A percentile compares a stretch with the other conserved stretches of the same genome.
Evolutionary conservation across 2,113 vertebrate species (phyloP).

Genomic region (Ciconia maguari): DNA sequence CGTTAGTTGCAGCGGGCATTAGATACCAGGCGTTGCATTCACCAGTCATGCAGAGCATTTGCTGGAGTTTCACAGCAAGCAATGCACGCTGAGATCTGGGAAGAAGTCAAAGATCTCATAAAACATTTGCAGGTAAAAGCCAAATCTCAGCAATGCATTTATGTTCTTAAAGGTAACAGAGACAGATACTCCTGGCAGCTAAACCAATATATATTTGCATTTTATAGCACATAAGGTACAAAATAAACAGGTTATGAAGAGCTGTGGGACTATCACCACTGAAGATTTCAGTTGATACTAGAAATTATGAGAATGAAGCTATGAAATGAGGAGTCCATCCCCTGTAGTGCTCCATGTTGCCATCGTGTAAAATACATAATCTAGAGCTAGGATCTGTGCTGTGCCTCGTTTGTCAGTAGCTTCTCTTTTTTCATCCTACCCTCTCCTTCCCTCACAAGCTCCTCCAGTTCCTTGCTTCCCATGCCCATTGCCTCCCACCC

Average conservation of each 20-base stretch:
- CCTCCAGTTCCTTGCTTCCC: not conserved
- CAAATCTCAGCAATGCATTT: not conserved
- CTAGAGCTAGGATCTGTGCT: not conserved
- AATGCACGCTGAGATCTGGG: not conserved
- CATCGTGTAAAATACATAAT: not conserved
- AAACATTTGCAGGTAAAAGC: not conserved
- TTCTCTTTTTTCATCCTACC: not conserved
- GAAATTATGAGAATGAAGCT: not conserved
- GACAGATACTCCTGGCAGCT: not conserved
- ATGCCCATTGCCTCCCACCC: not conserved
- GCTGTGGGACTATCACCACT: not conserved
- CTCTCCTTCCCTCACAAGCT: not conserved
- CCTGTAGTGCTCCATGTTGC: not conserved
- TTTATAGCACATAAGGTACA: not conserved
- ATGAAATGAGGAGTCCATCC: not conserved
- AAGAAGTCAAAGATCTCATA: constrained; percentile 1
- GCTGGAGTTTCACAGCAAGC: not conserved
- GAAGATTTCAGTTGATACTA: not conserved
- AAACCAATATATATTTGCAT: not conserved
- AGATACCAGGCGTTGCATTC: not conserved
- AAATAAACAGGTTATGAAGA: not conserved
- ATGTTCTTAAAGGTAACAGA: not conserved
- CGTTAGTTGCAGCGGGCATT: fast-evolving
- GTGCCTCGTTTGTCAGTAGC: not conserved
- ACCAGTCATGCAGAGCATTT: not conserved